Percentiles rank a stretch among this genome's conserved stretches.
phyloP scores from a whole-genome alignment of 1,140 invertebrate genomes.

The Phymorhynchus buccinoides region DNA sequence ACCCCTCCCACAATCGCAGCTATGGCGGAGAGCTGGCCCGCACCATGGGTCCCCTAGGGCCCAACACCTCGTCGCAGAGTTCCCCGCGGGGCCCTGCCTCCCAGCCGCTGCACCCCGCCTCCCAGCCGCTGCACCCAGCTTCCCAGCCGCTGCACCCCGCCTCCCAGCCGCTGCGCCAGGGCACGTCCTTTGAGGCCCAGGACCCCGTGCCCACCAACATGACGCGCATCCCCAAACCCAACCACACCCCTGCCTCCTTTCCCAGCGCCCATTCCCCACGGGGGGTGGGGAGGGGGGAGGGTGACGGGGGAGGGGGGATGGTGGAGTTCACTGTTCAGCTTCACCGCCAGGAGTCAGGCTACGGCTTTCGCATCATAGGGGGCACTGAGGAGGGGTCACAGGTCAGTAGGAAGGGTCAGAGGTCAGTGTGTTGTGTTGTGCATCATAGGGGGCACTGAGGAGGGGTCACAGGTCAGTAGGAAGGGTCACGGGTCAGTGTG shows the following conservation, averaged over 20 bases:
- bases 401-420: constrained; percentile 74
- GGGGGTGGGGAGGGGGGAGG: constrained; percentile 36
- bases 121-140: constrained; percentile 71
- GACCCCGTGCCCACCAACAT: constrained; percentile 66
- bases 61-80: constrained; percentile 1
- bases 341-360: constrained; percentile 87
- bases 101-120: constrained; percentile 50
- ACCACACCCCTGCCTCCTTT: constrained; percentile 36
- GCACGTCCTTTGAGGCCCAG: constrained; percentile 81
- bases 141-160: constrained; percentile 47
- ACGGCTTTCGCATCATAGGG: constrained; percentile 98
- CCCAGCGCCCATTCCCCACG: constrained; percentile 46
- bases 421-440: constrained; percentile 79
- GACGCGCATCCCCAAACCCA: constrained; percentile 59
- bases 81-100: constrained; percentile 8
- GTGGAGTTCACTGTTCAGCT: constrained; percentile 86
- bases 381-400: constrained; percentile 97
- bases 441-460: constrained; percentile 98
- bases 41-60: not conserved
- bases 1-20: constrained; percentile 43
- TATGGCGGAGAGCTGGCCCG: constrained; percentile 47
- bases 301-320: constrained; percentile 75
- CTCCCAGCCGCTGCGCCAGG: constrained; percentile 75
- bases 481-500: too few relatives aligned
- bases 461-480: constrained; percentile 87